Base-by-base conservation (phyloP, 2,888 invertebrate genomes). In the Chamaedrilus cognettii region DNA sequence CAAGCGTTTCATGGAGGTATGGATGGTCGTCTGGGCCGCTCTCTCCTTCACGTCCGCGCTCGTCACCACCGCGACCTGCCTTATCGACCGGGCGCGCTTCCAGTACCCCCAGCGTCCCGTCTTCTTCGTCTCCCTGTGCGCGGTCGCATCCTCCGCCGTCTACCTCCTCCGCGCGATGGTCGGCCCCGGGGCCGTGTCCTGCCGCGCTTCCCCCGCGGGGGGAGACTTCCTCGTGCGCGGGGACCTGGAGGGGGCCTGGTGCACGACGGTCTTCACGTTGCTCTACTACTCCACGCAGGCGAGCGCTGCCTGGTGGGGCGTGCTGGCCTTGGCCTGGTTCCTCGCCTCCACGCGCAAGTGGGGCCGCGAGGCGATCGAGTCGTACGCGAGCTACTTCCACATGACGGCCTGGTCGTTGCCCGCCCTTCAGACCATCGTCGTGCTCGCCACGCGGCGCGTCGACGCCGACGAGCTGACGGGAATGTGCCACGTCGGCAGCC, bases 221-320 rank as follows among this genome's bases (percentile, higher is more conserved):
- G 51, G 30, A 19, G 72, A 73, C 60, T 79, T 82, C 65, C 87
- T 92, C 33, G 88, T 91, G 4, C 90, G 90, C 78, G 93, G 93
- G 78, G 93, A 93, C 4, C 86, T 93, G 62, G 91, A 91, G 23
- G 93, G 93, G 84, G 91, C 92, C 28, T 90, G 91, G 81, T 95
- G 94, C 83, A 92, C 93, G 58, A 89, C 92, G 61, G 92, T 93
- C 65, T 96, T 96, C 83, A 86, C 95, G 42, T 86, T 96, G 75
- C 88, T 93, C 63, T 96, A 95, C 85, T 96, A 93, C 86, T 96
- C 96, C 84, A 92, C 92, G 69, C 91, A 92, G 83, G 94, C 96
- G 51, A 91, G 92, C 33, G 90, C 90, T 69, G 90, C 93, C 69
- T 96, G 96, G 96, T 86, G 94, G 96, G 91, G 94, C 61, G 90